phyloP scores from a whole-genome alignment of 2,113 vertebrate genomes.

The Pelodiscus sinensis region DNA sequence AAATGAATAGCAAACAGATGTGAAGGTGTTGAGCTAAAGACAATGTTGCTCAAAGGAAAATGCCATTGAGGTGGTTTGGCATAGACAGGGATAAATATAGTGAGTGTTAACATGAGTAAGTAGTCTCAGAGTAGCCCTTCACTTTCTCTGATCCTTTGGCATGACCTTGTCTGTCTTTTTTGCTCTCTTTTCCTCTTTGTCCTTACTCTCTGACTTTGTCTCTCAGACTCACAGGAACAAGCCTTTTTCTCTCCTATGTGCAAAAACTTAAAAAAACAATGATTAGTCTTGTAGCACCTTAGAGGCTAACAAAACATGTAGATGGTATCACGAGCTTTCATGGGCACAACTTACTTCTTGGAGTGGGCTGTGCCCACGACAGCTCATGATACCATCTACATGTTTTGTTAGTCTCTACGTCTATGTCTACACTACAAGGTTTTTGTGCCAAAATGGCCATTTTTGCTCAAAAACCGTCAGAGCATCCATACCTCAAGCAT shows the following conservation, averaged over 20 bases:
- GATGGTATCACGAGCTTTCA: too few relatives aligned
- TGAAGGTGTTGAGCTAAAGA: neutral
- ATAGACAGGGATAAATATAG: neutral
- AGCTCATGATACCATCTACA: too few relatives aligned
- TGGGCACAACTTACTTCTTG: too few relatives aligned
- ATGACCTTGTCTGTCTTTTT: neutral
- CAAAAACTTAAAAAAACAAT: too few relatives aligned
- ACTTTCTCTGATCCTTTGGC: neutral
- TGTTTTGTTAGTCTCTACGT: too few relatives aligned
- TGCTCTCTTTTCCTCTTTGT: neutral
- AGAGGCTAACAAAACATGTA: too few relatives aligned
- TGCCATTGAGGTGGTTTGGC: neutral
- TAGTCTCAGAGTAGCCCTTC: neutral
- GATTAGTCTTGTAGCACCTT: too few relatives aligned
- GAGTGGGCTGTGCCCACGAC: too few relatives aligned
- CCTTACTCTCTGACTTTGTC: neutral
- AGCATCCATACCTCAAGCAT: too few relatives aligned
- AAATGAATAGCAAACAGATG: neutral
- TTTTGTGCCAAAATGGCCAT: too few relatives aligned
- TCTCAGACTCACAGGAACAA: neutral
- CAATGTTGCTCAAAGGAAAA: neutral
- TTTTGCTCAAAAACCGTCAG: too few relatives aligned
- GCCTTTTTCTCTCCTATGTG: neutral
- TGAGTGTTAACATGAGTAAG: neutral
- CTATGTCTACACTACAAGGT: too few relatives aligned